Percentiles rank a stretch among this genome's conserved stretches.
phyloP scores from a whole-genome alignment of 2,113 vertebrate genomes.

The Tenrec ecaudatus region DNA sequence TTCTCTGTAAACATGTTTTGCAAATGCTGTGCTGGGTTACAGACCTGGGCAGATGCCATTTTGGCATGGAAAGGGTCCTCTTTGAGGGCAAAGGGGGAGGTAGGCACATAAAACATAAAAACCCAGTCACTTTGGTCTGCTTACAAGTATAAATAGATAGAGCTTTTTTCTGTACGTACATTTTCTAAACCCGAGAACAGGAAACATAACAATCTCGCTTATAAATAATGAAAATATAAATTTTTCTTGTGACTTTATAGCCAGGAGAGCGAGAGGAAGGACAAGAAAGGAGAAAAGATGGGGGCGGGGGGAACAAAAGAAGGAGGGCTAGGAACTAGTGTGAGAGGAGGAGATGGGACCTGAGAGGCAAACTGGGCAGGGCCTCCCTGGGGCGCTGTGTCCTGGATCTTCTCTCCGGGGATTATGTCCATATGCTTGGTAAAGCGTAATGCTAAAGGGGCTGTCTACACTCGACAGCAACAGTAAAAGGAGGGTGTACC shows the following conservation, averaged over 20 bases:
- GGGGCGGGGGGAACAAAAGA: too few relatives aligned
- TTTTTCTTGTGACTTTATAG: slow-evolving; percentile 37
- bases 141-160: slow-evolving; percentile 64
- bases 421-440: neutral
- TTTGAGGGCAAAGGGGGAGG: slow-evolving; percentile 33
- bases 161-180: neutral
- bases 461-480: neutral
- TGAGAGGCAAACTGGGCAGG: neutral
- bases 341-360: neutral
- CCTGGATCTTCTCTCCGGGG: neutral
- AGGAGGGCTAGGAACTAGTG: neutral
- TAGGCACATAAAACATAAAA: slow-evolving; percentile 51
- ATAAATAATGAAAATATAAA: slow-evolving; percentile 54
- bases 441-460: neutral
- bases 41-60: slow-evolving; percentile 40
- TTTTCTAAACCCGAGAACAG: slow-evolving; percentile 65
- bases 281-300: neutral
- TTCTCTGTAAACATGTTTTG: slow-evolving; percentile 62
- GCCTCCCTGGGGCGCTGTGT: neutral
- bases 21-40: slow-evolving; percentile 2
- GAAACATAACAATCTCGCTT: slow-evolving; percentile 46
- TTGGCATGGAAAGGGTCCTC: slow-evolving; percentile 58
- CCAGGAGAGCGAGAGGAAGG: neutral
- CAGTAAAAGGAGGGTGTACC: neutral
- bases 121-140: slow-evolving; percentile 60